These are phyloP conservation scores for Ormyrus rosae DNA, from an alignment of 2,888 invertebrate genomes.

Conservation along the genomic window DNA sequence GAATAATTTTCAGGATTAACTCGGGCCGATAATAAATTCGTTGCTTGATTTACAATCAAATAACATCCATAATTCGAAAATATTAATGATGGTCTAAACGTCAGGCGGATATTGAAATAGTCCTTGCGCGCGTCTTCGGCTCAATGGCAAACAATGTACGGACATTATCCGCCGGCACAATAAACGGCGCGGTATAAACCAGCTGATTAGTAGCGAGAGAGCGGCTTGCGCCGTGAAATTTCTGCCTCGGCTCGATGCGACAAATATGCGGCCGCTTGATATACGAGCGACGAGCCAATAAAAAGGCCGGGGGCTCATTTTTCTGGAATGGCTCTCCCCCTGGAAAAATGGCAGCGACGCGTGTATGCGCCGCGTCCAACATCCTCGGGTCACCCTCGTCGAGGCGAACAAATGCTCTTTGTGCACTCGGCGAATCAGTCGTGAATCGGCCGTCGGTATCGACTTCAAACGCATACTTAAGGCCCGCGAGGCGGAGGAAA, in stretches of 20 bases:
- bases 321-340: constrained; percentile 34
- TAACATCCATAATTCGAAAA: constrained; percentile 39
- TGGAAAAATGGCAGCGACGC: constrained; percentile 34
- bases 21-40: constrained; percentile 39
- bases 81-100: constrained; percentile 42
- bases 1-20: constrained; percentile 50
- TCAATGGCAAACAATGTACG: constrained; percentile 10
- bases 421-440: constrained; percentile 61
- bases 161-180: constrained; percentile 16
- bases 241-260: neutral
- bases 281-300: constrained; percentile 42
- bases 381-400: constrained; percentile 11
- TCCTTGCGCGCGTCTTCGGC: neutral
- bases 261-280: constrained; percentile 39
- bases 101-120: constrained; percentile 22
- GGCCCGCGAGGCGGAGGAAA: neutral
- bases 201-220: constrained; percentile 4
- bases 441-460: constrained; percentile 60
- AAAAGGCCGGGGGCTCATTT: constrained; percentile 46
- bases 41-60: constrained; percentile 42
- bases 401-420: constrained; percentile 56
- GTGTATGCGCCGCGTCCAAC: neutral
- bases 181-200: constrained; percentile 33
- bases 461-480: constrained; percentile 56
- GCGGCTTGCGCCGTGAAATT: too few relatives aligned